phyloP scores from a whole-genome alignment of 2,113 vertebrate genomes.

The Sphaerodactylus townsendi region DNA sequence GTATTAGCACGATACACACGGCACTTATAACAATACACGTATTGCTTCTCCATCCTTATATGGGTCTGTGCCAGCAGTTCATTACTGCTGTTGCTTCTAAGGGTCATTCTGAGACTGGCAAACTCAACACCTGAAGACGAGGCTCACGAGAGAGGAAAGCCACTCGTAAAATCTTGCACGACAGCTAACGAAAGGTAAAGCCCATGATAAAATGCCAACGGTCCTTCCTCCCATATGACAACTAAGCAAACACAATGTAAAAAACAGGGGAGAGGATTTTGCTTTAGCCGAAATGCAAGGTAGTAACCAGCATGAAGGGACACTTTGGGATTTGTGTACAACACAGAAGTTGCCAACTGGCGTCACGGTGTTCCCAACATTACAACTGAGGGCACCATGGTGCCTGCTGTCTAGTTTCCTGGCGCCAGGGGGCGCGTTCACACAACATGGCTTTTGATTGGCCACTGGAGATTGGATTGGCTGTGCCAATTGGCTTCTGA shows the following conservation, averaged over 20 bases:
- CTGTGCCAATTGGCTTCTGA: background rate
- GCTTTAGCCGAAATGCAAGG: slow-evolving; percentile 13
- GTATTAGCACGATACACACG: background rate
- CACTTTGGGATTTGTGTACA: slow-evolving; percentile 48
- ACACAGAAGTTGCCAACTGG: slow-evolving; percentile 30
- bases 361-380: background rate
- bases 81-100: slow-evolving; percentile 4
- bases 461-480: no score
- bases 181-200: slow-evolving; percentile 36
- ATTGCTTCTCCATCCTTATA: slow-evolving; percentile 34
- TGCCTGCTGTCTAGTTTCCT: no score
- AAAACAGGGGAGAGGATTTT: slow-evolving; percentile 42
- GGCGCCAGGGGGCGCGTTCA: no score
- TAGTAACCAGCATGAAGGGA: slow-evolving; percentile 18
- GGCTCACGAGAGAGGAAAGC: slow-evolving; percentile 30
- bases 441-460: no score
- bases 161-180: slow-evolving; percentile 30
- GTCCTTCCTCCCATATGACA: slow-evolving; percentile 32
- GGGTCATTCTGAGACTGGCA: slow-evolving; percentile 22
- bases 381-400: background rate
- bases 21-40: slow-evolving; percentile 25
- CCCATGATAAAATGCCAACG: slow-evolving; percentile 13
- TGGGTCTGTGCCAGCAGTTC: background rate
- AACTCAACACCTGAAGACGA: slow-evolving; percentile 23
- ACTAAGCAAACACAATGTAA: slow-evolving; percentile 25